These are phyloP conservation scores for Drosophila baimaii DNA, from an alignment of 1,140 invertebrate species.

Conservation along the genomic window DNA sequence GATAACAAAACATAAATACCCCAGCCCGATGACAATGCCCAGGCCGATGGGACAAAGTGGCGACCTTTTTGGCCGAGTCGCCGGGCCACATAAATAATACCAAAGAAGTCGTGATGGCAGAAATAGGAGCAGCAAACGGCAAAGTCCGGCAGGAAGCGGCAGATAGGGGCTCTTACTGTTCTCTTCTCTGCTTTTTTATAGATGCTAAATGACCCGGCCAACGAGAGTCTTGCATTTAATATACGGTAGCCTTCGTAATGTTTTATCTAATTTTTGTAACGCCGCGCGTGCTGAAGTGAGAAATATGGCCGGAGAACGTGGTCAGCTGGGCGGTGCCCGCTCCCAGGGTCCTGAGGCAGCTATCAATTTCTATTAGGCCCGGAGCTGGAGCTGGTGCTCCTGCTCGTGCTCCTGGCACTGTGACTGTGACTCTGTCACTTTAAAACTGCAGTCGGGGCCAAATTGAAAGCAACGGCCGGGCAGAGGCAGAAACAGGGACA, in stretches of 20 bases:
- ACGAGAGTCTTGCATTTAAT: conserved; percentile 60
- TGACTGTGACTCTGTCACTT: conserved; percentile 58
- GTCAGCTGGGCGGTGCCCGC: conserved; percentile 17
- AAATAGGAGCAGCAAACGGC: conserved; percentile 28
- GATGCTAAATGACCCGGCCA: conserved; percentile 47
- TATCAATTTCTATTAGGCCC: conserved; percentile 75
- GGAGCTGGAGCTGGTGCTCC: background rate
- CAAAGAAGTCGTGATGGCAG: conserved; percentile 42
- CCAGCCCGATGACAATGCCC: conserved; percentile 11
- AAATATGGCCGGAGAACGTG: conserved; percentile 71
- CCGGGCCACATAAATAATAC: conserved; percentile 65
- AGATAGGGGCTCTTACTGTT: conserved; percentile 23
- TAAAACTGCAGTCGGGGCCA: conserved; percentile 52
- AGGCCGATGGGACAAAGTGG: conserved; percentile 54
- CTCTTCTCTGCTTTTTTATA: conserved; percentile 45
- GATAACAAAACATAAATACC: conserved; percentile 8
- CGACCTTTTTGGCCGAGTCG: conserved; percentile 60
- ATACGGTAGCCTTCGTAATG: conserved; percentile 46
- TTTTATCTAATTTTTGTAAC: conserved; percentile 63
- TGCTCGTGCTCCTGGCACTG: conserved; percentile 1
- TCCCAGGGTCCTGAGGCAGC: conserved; percentile 44
- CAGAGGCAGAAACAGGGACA: conserved; percentile 22
- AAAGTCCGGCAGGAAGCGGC: background rate
- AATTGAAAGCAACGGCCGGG: conserved; percentile 60
- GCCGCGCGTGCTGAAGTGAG: conserved; percentile 73